Conservation (phyloP, 2,113 vertebrate genomes). For the Myotis lucifugus region DNA sequence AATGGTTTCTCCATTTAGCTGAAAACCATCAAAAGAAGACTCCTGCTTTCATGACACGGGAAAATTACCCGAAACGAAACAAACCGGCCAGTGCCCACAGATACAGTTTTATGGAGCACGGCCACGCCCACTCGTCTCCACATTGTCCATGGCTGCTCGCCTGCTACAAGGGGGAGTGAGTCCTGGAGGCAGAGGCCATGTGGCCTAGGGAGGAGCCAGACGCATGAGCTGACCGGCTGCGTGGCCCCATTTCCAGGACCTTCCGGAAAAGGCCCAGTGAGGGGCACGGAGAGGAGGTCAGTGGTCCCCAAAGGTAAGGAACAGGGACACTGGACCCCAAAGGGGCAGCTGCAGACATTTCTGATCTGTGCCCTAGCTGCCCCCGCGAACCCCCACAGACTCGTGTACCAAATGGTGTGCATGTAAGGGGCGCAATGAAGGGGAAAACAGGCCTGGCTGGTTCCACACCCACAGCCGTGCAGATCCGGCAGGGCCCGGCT, state of each 20-base stretch:
- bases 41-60: not conserved
- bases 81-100: not conserved
- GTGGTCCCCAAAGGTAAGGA: not conserved
- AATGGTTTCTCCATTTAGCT: not conserved
- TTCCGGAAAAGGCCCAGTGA: not conserved
- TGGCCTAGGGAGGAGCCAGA: not conserved
- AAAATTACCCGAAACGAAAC: not conserved
- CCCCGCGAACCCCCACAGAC: not conserved
- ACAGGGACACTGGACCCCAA: not conserved
- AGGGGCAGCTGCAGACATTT: not conserved
- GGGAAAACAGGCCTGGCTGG: not conserved
- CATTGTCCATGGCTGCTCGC: not conserved
- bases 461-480: too few relatives aligned
- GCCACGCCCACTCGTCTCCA: fast-evolving
- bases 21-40: not conserved
- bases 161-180: too few relatives aligned
- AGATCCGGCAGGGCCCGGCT: too few relatives aligned
- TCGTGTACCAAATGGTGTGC: not conserved
- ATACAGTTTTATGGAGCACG: not conserved
- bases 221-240: not conserved
- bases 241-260: not conserved
- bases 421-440: not conserved
- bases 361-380: not conserved
- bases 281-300: not conserved
- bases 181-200: not conserved